Conservation (phyloP, 2,797 vertebrate species). For the Pelochelys cantorii region DNA sequence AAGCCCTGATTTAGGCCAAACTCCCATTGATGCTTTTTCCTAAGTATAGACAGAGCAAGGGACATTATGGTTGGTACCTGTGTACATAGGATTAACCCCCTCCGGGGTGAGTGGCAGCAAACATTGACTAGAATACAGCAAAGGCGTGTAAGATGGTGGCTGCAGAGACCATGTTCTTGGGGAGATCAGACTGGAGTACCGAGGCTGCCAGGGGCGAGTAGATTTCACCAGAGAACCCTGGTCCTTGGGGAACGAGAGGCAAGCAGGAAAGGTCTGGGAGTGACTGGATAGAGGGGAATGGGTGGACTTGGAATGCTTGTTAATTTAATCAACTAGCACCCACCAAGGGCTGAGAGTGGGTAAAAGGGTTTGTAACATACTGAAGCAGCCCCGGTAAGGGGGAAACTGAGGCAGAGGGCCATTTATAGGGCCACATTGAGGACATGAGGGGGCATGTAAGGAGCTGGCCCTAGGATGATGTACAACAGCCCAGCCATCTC, state of each 20-base stretch:
- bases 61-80: neutral
- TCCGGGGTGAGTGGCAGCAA: neutral
- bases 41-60: neutral
- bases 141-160: neutral
- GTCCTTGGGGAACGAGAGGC: too few relatives aligned
- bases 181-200: neutral
- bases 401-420: neutral
- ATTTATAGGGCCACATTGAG: neutral
- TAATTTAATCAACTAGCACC: neutral
- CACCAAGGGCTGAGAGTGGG: neutral
- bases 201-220: neutral
- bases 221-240: neutral
- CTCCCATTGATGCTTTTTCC: neutral
- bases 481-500: neutral
- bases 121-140: neutral
- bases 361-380: neutral
- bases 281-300: neutral
- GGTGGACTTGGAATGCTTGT: neutral
- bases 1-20: neutral
- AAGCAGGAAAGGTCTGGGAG: neutral
- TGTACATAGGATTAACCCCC: neutral
- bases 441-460: neutral
- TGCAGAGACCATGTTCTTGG: neutral
- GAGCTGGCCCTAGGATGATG: neutral
- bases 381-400: neutral